Evolutionary conservation across 2,113 vertebrate genomes (phyloP), one percentile per base, ranked within the genome.

Genomic region (Phasianus colchicus): DNA sequence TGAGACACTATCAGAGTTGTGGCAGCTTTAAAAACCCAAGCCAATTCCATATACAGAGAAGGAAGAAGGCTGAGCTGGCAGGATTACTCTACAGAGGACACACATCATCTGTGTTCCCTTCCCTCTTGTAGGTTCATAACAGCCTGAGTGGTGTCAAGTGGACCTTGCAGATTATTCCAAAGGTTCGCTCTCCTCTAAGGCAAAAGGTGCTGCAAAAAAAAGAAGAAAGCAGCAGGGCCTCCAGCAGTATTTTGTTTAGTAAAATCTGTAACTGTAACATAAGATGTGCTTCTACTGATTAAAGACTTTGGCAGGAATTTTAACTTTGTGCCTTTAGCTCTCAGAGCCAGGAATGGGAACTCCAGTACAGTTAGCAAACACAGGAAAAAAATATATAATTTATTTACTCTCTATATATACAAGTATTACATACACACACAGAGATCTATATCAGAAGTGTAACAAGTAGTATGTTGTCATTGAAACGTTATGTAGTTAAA

Each of bases 21-120:
- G 75, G 79, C 71, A 88, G 92, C 95, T 91, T 91, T 95, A 93
- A 91, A 93, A 92, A 86, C 40, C 88, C 83, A 85, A 86, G 76
- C 38, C 95, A 91, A 94, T 94, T 95, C 88, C 79, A 91, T 73
- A 91, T 63, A 90, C 74, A 91, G 45, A 94, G 92, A 90, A 87
- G 60, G 55, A 64, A 88, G 94, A 83, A 34, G 64, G 71, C 92
- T 96, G 89, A 95, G 82, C 55, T 91, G 69, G 85, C 92, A 96
- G 82, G 64, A 86, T 94, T 91, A 71, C 82, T 80, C 71, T 54
- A 54, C 71, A 6, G 75, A 92, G 78, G 85, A 83, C 78, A 91
- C 78, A 64, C 19, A 88, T 93, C 84, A 88, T 88, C 79, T 73
- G 54, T 54, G 71, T 47, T 88, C 71, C 75, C 16, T 58, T 79